Evolutionary conservation across 2,888 invertebrate species (phyloP).

Genomic region (Omphaloscelis lunosa): DNA sequence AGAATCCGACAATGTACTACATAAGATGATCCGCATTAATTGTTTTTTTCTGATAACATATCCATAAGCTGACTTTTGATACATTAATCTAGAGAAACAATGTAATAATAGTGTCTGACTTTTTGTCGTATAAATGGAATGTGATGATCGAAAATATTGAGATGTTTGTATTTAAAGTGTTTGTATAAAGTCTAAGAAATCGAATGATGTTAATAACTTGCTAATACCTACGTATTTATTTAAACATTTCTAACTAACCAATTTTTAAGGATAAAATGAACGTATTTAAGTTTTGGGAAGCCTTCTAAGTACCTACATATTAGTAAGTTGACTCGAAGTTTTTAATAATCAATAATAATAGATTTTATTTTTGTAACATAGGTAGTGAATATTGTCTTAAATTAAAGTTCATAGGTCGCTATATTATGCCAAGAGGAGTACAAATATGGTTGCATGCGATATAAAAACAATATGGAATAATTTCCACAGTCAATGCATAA

Average conservation of each 20-base stretch:
- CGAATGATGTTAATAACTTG: neutral
- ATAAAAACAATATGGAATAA: no score
- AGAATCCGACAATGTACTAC: conserved; percentile 23
- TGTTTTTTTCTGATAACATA: conserved; percentile 39
- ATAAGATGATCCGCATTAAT: conserved; percentile 42
- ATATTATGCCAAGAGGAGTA: no score
- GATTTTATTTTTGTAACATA: no score
- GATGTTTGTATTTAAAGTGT: neutral
- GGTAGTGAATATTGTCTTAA: no score
- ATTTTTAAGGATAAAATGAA: neutral
- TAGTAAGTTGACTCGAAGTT: no score
- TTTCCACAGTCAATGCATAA: no score
- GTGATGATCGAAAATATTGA: neutral
- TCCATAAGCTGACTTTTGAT: conserved; percentile 26
- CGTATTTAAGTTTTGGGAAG: no score
- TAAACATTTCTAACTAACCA: neutral
- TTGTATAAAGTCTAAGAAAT: neutral
- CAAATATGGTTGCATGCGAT: no score
- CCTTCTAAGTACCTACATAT: neutral
- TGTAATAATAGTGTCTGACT: conserved; percentile 41
- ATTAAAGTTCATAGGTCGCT: no score
- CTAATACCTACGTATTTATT: neutral
- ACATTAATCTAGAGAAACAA: conserved; percentile 35
- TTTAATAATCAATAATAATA: no score
- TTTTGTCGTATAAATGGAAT: conserved; percentile 28